Evolutionary conservation across 2,113 vertebrate species (phyloP).

Genomic region (Urocitellus parryii): DNA sequence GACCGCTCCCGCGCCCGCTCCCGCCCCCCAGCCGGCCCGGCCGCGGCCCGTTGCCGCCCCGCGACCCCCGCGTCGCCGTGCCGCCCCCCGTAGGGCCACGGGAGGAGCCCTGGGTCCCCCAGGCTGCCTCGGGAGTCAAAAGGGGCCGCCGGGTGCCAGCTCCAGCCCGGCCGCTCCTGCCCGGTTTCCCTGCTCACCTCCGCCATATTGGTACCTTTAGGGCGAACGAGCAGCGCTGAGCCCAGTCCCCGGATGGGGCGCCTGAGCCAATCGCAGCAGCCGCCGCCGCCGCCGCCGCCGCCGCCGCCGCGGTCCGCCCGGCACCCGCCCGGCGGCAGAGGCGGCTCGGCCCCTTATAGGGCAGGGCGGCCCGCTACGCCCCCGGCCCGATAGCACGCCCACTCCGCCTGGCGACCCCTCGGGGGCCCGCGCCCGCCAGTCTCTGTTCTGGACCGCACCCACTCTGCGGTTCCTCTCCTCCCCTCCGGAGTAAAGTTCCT

Average conservation of each 20-base stretch:
- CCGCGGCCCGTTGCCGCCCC: slow-evolving; percentile 43
- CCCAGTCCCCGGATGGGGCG: slow-evolving; percentile 94
- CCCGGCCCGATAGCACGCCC: slow-evolving; percentile 30
- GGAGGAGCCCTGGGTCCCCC: background rate
- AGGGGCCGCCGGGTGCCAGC: slow-evolving; percentile 26
- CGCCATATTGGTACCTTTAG: slow-evolving; percentile 98
- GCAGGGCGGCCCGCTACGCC: slow-evolving; percentile 64
- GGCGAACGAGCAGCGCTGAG: slow-evolving; percentile 92
- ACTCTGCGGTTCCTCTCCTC: background rate
- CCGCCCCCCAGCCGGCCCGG: slow-evolving; percentile 61
- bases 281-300: slow-evolving; percentile 67
- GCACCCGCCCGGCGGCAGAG: slow-evolving; percentile 73
- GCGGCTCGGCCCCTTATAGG: slow-evolving; percentile 76
- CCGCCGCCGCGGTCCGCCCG: slow-evolving; percentile 69
- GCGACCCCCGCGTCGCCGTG: slow-evolving; percentile 11
- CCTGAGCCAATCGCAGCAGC: slow-evolving; percentile 91
- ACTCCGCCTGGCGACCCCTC: slow-evolving; percentile 9
- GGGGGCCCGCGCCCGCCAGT: background rate
- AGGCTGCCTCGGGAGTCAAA: background rate
- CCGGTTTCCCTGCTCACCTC: slow-evolving; percentile 97
- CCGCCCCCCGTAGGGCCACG: background rate
- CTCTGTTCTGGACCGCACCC: background rate
- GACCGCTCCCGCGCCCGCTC: slow-evolving; percentile 83
- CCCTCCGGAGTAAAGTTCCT: background rate
- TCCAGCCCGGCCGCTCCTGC: slow-evolving; percentile 85